Evolutionary conservation across 2,113 vertebrate species (phyloP), one percentile per base, ranked within the genome.

Genomic region (Neofelis nebulosa): DNA sequence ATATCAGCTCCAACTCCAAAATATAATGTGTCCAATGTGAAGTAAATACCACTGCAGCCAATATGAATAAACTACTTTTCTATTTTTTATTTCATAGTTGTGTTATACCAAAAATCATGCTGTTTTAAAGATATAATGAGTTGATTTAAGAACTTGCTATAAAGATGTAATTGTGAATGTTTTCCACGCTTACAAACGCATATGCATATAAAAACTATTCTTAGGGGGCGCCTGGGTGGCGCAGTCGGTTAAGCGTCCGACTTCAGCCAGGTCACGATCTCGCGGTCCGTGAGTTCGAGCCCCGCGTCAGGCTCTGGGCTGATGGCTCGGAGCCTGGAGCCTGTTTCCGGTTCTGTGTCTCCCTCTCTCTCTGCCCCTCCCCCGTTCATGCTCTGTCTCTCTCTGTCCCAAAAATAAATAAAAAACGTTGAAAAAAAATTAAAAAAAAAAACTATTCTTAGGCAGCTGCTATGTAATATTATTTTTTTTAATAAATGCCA

Each of bases 1-100:
- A 38, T 29, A 52, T 65, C 94, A 94, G 50, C 21, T 21, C 45
- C 73, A 65, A 33, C 29, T 96, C 94, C 63, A 90, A 97, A 97
- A 78, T 69, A 69, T 3, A 88, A 69, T 36, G 27, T 66, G 31
- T 71, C n/a, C 45, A 92, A n/a, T 48, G 29, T 89, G 73, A 95
- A 57, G 2, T 38, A 50, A 79, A 50, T 55, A 76, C 9, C 61
- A 79, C 87, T 29, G 18, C 23, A 52, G 61, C 23, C 74, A 84
- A 38, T n/a, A 69, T 36, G 50, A 93, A 84, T 29, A 87, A 87
- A 45, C 36, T 71, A 13, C 4, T 73, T 19, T 97, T 87, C n/a
- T 88, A 31, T 41, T 87, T 94, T 84, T 88, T 82, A 93, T 79
- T 86, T 84, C 55, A 94, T 45, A 87, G 33, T 33, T 96, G 27